A percentile compares a stretch with the other conserved stretches of the same genome.
These are phyloP conservation scores for Macrobrachium nipponense DNA, from an alignment of 1,140 invertebrate species.

Conservation along the genomic window DNA sequence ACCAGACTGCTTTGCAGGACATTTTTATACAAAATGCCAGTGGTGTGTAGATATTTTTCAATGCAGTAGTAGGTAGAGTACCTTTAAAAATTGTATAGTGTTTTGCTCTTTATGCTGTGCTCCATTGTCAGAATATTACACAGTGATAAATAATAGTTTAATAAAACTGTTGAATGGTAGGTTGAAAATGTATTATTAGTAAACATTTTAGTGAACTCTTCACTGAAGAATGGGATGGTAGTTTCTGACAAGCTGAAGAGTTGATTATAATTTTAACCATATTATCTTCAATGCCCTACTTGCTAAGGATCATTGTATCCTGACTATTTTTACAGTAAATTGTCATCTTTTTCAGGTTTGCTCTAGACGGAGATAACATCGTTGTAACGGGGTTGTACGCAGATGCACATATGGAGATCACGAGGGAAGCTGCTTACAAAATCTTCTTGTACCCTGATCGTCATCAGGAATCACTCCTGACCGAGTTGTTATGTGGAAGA, in stretches of 20 bases:
- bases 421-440: constrained; percentile 90
- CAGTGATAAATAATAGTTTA: no score
- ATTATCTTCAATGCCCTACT: no score
- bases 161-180: no score
- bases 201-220: no score
- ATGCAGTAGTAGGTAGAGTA: no score
- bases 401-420: constrained; percentile 82
- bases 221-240: no score
- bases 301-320: background rate
- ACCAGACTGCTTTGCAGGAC: background rate
- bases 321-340: background rate
- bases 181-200: no score
- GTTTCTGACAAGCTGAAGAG: no score
- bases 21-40: background rate
- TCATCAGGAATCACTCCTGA: constrained; percentile 81
- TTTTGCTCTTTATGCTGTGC: no score
- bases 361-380: constrained; percentile 78
- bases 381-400: constrained; percentile 76
- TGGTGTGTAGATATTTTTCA: background rate
- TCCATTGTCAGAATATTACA: no score
- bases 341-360: constrained; percentile 75
- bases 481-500: constrained; percentile 79
- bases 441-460: constrained; percentile 85
- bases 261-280: no score
- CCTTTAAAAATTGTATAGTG: no score